Evolutionary conservation across 2,797 vertebrate species (phyloP), one percentile per base, ranked within the genome.

Genomic region (Pachyuromys duprasi): DNA sequence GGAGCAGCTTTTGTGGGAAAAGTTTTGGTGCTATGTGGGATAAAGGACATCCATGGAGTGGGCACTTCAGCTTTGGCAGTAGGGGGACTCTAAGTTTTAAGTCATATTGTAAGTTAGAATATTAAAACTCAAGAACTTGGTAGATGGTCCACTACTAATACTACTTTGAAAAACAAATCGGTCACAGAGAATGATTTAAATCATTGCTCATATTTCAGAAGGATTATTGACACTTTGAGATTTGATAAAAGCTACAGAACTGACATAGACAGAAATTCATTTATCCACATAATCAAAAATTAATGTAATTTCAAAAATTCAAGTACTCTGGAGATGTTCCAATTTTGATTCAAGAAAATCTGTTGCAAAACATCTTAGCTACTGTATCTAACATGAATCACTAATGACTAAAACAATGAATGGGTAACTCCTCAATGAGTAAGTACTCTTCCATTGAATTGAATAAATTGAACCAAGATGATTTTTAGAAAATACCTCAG

Each of bases 261-360:
- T 20, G 49, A 89, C 18, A 92, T 70, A 87, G 31, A 49, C 75
- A 78, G 82, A 84, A 78, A 53, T 74, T 36, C 75, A 76, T 33
- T 82, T 78, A 33, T n/a, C 49, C 9, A 89, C 67, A 45, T 36
- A 72, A 72, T 24, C 8, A 42, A 89, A 90, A 96, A 28, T 87
- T 70, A 91, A 18, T 55, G 63, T 87, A 76, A 94, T 74, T 94
- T 88, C 13, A 89, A 89, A 89, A 80, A 89, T 31, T 96, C 24
- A 90, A 86, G 11, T 78, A 72, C 2, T 20, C 4, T 13, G 62
- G 74, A 88, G 87, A 72, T 92, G 0, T 95, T 78, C 83, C 63
- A 89, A 49, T 88, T 92, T 33, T 93, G 6, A 55, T 72, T 96
- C 80, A 84, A 88, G 53, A 90, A 76, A 90, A 20, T 55, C 57